Evolutionary conservation across 2,113 vertebrate genomes (phyloP).

Genomic region (Phycodurus eques): DNA sequence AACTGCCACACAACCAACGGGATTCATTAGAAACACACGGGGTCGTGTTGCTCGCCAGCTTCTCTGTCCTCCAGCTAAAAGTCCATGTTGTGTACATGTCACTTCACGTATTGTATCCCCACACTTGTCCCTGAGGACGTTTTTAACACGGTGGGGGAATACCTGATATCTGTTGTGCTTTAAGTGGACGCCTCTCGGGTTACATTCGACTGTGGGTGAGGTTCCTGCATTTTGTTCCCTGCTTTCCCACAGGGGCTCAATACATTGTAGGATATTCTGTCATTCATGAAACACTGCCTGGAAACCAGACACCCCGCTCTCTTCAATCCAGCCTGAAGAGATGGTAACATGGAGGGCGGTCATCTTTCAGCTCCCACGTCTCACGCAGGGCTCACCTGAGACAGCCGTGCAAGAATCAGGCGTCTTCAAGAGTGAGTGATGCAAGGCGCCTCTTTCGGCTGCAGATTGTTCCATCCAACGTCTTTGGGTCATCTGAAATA

Average conservation of each 20-base stretch:
- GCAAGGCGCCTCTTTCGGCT: no score
- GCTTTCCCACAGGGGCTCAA: constrained; percentile 53
- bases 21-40: background rate
- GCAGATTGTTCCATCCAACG: no score
- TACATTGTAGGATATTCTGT: constrained; percentile 23
- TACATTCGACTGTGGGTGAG: constrained; percentile 37
- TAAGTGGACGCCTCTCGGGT: constrained; percentile 53
- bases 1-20: no score
- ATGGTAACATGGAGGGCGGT: constrained; percentile 27
- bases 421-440: constrained; percentile 1
- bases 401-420: constrained; percentile 17
- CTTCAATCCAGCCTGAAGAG: constrained; percentile 25
- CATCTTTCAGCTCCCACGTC: constrained; percentile 48
- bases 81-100: constrained; percentile 36
- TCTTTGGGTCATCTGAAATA: background rate
- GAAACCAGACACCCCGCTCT: constrained; percentile 48
- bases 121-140: constrained; percentile 37
- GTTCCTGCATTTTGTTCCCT: constrained; percentile 29
- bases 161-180: constrained; percentile 55
- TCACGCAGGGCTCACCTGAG: constrained; percentile 27
- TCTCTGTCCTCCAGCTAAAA: constrained; percentile 13
- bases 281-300: constrained; percentile 26
- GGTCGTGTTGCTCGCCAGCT: background rate
- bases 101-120: constrained; percentile 30
- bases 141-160: constrained; percentile 46